Evolutionary conservation across 37 sponge, comb jelly and placozoan species (phyloP).

Genomic region (Spongilla lacustris): DNA sequence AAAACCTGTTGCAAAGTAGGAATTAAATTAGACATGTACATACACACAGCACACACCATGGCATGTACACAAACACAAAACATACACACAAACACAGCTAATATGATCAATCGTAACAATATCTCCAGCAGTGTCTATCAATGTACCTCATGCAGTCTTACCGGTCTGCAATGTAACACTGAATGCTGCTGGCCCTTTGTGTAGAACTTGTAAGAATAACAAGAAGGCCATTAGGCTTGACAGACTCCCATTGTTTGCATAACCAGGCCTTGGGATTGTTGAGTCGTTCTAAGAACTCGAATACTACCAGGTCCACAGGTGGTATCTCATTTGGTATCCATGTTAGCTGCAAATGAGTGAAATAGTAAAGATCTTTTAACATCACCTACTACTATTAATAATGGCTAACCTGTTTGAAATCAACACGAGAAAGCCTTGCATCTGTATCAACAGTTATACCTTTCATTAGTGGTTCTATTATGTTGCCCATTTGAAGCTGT

Average conservation of each 20-base stretch:
- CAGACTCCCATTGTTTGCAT: slow-evolving; percentile 63
- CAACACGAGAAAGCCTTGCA: not conserved
- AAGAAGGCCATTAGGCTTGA: slow-evolving; percentile 25
- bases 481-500: slow-evolving; percentile 49
- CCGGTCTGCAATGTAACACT: not conserved
- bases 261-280: slow-evolving; percentile 64
- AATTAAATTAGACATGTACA: no score
- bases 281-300: slow-evolving; percentile 54
- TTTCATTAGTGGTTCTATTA: not conserved
- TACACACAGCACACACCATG: no score
- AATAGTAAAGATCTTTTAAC: no score
- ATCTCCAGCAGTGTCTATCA: no score
- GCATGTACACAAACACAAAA: no score
- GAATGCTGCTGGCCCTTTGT: not conserved
- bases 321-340: slow-evolving; percentile 82
- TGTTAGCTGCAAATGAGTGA: slow-evolving; percentile 43
- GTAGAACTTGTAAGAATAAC: slow-evolving; percentile 20
- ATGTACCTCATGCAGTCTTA: no score
- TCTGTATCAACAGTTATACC: not conserved
- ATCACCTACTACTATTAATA: not conserved
- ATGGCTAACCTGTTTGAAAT: not conserved
- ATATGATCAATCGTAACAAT: no score
- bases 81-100: no score
- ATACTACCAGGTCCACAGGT: slow-evolving; percentile 44
- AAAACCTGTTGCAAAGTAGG: no score